Percentiles rank a stretch among this genome's conserved stretches.
Evolutionary conservation across 1,140 invertebrate species (phyloP).

Genomic region (Drosophila saltans): DNA sequence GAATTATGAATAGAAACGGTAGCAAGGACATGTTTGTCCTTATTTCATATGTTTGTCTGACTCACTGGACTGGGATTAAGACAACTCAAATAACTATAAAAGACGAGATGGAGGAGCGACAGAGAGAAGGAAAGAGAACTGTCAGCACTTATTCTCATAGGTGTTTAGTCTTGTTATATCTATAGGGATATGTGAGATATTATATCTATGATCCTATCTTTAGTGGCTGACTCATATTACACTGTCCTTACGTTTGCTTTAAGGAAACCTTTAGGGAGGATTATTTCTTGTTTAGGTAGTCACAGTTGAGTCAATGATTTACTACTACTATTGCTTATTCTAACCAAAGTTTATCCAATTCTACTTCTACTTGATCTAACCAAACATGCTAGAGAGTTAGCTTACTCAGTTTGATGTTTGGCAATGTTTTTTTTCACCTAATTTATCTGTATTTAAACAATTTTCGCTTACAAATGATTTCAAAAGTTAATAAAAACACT

Average conservation of each 20-base stretch:
- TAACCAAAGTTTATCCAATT: too few relatives aligned
- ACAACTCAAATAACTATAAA: slow-evolving; percentile 35
- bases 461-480: too few relatives aligned
- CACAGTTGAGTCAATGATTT: too few relatives aligned
- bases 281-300: too few relatives aligned
- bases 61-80: slow-evolving; percentile 50
- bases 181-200: slow-evolving; percentile 21
- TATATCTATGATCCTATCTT: slow-evolving; percentile 60
- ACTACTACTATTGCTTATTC: too few relatives aligned
- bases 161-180: slow-evolving; percentile 33
- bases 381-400: too few relatives aligned
- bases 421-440: too few relatives aligned
- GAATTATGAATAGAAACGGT: slow-evolving; percentile 67
- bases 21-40: slow-evolving; percentile 48
- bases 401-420: too few relatives aligned
- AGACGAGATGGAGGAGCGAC: neutral
- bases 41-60: slow-evolving; percentile 25
- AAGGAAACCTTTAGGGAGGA: too few relatives aligned
- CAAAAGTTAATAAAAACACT: too few relatives aligned
- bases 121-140: slow-evolving; percentile 2
- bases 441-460: too few relatives aligned
- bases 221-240: slow-evolving; percentile 63
- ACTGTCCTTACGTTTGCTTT: slow-evolving; percentile 26
- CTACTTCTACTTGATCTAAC: too few relatives aligned
- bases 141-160: slow-evolving; percentile 17